Evolutionary conservation across 2,113 vertebrate genomes (phyloP).

Genomic region (Tachysurus fulvidraco): DNA sequence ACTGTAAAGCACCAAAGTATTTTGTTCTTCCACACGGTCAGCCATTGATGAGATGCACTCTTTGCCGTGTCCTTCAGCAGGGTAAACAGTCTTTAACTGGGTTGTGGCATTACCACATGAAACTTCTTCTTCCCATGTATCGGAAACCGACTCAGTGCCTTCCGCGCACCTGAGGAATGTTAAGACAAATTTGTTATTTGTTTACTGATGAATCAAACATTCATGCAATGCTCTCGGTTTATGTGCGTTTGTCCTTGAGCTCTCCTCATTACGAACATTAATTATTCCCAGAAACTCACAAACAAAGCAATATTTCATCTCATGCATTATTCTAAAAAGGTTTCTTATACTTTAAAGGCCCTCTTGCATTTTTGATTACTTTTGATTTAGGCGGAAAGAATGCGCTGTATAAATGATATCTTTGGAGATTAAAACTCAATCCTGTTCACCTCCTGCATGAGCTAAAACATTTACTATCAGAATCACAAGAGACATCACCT

Average conservation of each 20-base stretch:
- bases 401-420: neutral
- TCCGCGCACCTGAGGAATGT: conserved; percentile 48
- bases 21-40: neutral
- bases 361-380: conserved; percentile 7
- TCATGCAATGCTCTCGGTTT: neutral
- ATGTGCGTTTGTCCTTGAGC: conserved; percentile 19
- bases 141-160: conserved; percentile 45
- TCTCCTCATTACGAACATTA: neutral
- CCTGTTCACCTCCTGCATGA: neutral
- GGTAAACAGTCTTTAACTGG: neutral
- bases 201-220: neutral
- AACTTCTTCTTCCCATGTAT: conserved; percentile 49
- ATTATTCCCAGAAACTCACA: conserved; percentile 27
- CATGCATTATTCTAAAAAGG: neutral
- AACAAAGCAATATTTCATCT: conserved; percentile 10
- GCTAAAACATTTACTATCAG: neutral
- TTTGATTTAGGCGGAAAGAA: conserved; percentile 1
- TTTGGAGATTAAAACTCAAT: neutral
- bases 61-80: neutral
- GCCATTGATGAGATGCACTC: neutral
- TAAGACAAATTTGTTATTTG: conserved; percentile 8
- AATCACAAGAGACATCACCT: neutral
- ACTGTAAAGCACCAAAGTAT: conserved; percentile 1
- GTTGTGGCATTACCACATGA: conserved; percentile 49
- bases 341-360: conserved; percentile 26